Evolutionary conservation across 2,113 vertebrate species (phyloP), one percentile per base, ranked within the genome.

Genomic region (Arenaria interpres): DNA sequence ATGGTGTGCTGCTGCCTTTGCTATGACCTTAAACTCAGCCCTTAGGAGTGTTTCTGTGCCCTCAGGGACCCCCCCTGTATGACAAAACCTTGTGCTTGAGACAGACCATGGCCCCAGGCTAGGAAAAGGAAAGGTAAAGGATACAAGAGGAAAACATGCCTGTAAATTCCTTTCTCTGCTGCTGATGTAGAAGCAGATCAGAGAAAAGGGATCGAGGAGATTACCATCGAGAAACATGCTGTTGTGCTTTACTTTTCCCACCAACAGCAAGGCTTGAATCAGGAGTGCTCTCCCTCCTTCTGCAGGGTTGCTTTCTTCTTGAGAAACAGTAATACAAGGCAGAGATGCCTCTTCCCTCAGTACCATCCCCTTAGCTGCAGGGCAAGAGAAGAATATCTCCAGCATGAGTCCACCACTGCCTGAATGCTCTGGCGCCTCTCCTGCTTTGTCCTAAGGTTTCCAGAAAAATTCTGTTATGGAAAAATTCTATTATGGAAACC

Each of bases 401-500:
- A 86, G 71, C 8, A 37, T 63, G 48, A 90, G 43, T 48, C 37
- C 37, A 68, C 41, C 56, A 51, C 63, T 78, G 74, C 13, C 54
- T 71, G 43, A 93, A 80, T 37, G 27, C 30, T 90, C 66, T 91
- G 67, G n/a, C 4, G 3, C 50, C 22, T 79, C 51, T 92, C 33
- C 64, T 48, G n/a, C 64, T 92, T 88, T 86, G n/a, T 88, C 48
- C 90, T 24, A 89, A 53, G 39, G 25, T 89, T 91, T 92, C 56
- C 80, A 93, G 88, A 97, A 96, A 85, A 95, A 51, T 7, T 91
- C 67, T 86, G 68, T 80, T 92, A 63, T 2, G 30, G 66, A 89
- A 91, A 95, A 94, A 95, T 94, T 95, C 54, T 90, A 79, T 96
- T 96, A 97, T 10, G 78, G 75, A 94, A 95, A 77, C 7, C 7